phyloP scores from a whole-genome alignment of 2,113 vertebrate species.

The Murina feae region DNA sequence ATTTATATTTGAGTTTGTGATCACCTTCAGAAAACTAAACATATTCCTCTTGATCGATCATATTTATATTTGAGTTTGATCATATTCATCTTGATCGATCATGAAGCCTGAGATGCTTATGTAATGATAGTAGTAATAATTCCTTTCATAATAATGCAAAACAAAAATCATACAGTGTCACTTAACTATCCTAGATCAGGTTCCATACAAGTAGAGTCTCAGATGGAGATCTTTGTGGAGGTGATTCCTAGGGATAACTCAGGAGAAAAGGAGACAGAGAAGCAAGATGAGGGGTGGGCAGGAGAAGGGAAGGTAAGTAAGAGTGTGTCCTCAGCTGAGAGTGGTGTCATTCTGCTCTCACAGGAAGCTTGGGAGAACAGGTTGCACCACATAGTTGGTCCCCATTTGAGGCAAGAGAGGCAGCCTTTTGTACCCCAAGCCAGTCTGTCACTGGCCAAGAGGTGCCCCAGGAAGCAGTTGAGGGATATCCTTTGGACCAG shows the following conservation, averaged over 20 bases:
- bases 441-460: background rate
- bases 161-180: background rate
- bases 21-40: conserved; percentile 15
- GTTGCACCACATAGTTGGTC: background rate
- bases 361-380: background rate
- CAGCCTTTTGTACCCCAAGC: background rate
- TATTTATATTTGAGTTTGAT: conserved; percentile 32
- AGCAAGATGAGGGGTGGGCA: background rate
- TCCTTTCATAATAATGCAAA: background rate
- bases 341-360: background rate
- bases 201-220: background rate
- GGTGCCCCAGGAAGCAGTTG: background rate
- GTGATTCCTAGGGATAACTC: background rate
- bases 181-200: background rate
- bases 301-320: background rate
- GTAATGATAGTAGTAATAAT: background rate
- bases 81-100: background rate
- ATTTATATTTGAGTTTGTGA: conserved; percentile 24
- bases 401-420: background rate
- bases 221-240: background rate
- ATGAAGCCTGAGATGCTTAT: background rate
- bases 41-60: background rate
- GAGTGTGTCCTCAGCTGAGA: background rate
- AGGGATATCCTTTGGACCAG: background rate
- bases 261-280: background rate